Conservation (phyloP, 2,888 invertebrate genomes). For the Acleris laterana region DNA sequence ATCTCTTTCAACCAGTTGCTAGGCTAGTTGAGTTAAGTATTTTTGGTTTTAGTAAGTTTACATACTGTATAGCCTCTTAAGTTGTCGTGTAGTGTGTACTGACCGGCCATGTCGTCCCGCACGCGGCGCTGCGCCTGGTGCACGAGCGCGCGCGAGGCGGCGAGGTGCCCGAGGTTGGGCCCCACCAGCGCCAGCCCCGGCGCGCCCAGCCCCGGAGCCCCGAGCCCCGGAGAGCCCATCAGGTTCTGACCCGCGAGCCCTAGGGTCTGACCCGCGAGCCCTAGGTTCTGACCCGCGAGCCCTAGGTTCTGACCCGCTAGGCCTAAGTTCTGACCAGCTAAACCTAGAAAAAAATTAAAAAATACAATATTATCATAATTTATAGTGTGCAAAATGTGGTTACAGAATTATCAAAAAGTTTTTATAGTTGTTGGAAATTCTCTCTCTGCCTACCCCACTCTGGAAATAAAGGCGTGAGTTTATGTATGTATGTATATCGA, state of each 20-base stretch:
- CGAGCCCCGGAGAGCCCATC: constrained; percentile 50
- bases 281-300: constrained; percentile 33
- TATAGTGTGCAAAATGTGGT: too few relatives aligned
- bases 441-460: too few relatives aligned
- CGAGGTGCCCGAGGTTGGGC: constrained; percentile 66
- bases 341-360: constrained; percentile 48
- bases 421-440: too few relatives aligned
- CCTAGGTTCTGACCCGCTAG: constrained; percentile 37
- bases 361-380: too few relatives aligned
- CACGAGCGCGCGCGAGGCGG: background rate
- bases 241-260: constrained; percentile 59
- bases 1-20: too few relatives aligned
- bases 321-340: constrained; percentile 58
- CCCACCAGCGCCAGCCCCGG: constrained; percentile 69
- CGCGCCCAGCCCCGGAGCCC: constrained; percentile 54
- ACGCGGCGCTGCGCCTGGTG: background rate
- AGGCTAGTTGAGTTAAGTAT: too few relatives aligned
- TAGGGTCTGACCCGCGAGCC: constrained; percentile 31
- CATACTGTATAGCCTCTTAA: too few relatives aligned
- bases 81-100: constrained; percentile 11
- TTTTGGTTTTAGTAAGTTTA: too few relatives aligned
- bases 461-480: too few relatives aligned
- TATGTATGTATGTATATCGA: too few relatives aligned
- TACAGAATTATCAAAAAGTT: too few relatives aligned
- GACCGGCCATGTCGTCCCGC: constrained; percentile 55